Base-by-base conservation (phyloP, 2,888 invertebrate genomes). In the Eilema caniola region DNA sequence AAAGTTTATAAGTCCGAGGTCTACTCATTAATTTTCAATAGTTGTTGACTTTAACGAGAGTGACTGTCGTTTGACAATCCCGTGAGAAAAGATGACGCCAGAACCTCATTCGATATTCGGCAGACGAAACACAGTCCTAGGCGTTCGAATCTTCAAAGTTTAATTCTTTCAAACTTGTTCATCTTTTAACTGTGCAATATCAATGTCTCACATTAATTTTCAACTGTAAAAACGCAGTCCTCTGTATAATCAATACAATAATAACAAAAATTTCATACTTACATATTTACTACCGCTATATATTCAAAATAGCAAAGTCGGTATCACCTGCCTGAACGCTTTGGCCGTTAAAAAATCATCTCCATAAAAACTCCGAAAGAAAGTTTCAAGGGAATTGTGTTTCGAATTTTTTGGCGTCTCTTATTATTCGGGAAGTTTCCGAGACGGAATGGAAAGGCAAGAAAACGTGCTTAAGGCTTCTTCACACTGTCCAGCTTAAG, bases 351-450 rank as follows among this genome's bases (percentile, higher is more conserved):
- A 82, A 81, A 83, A 84, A 87, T 84, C 75, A 81, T 83, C 82
- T 83, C 77, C 75, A 83, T 84, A 86, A 85, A 31, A 87, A 88
- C 80, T 87, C 83, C 69, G 62, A 78, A 83, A 86, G 87, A 85
- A 86, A 86, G 86, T 87, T 88, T 81, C 70, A 62, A 57, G 73
- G 77, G 81, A 77, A 87, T 83, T 85, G 83, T 83, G 70, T 77
- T 74, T 73, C 74, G 31, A 79, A 79, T 78, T 83, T 78, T 82
- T 78, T 66, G 76, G 72, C 77, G 79, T 79, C 73, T 72, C 77
- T 77, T 81, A 80, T 76, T 82, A 78, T 78, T 79, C 74, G 77
- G 41, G 33, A 81, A 79, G 79, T 76, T 76, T 28, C 28, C 68
- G 60, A 76, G 69, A 74, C 64, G 72, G 71, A 76, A 80, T 80